A percentile compares a stretch with the other conserved stretches of the same genome.
Evolutionary conservation across 1,140 invertebrate genomes (phyloP).

Genomic region (Panagrolaimus sp.): DNA sequence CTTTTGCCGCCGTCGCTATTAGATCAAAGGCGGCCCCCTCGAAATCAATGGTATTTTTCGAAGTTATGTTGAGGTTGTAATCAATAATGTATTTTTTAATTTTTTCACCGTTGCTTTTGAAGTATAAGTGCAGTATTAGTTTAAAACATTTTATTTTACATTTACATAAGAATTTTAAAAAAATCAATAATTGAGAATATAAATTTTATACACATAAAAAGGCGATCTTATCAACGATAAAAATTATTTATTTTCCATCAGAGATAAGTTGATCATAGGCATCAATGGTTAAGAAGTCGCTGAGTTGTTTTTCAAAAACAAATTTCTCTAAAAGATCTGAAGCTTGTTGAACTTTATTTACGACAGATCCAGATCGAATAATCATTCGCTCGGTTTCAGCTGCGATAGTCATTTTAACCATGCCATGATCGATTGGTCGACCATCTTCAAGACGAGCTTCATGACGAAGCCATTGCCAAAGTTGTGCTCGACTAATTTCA

Average conservation of each 20-base stretch:
- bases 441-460: constrained; percentile 61
- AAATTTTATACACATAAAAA: background rate
- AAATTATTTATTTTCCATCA: constrained; percentile 49
- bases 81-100: too few relatives aligned
- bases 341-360: constrained; percentile 56
- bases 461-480: constrained; percentile 73
- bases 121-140: too few relatives aligned
- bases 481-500: constrained; percentile 70
- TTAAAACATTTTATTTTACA: too few relatives aligned
- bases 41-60: too few relatives aligned
- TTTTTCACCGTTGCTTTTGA: too few relatives aligned
- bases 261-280: constrained; percentile 55
- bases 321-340: constrained; percentile 57
- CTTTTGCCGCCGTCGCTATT: too few relatives aligned
- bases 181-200: too few relatives aligned
- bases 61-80: too few relatives aligned
- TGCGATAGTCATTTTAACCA: constrained; percentile 58
- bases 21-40: too few relatives aligned
- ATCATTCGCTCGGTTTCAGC: constrained; percentile 56
- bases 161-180: too few relatives aligned
- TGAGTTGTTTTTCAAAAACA: constrained; percentile 50
- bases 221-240: background rate
- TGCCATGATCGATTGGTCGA: constrained; percentile 36
- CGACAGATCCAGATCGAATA: constrained; percentile 57
- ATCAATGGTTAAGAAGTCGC: constrained; percentile 55